These are phyloP conservation scores for Taeniopygia guttata DNA, from an alignment of 2,797 vertebrate species.

Conservation along the genomic window DNA sequence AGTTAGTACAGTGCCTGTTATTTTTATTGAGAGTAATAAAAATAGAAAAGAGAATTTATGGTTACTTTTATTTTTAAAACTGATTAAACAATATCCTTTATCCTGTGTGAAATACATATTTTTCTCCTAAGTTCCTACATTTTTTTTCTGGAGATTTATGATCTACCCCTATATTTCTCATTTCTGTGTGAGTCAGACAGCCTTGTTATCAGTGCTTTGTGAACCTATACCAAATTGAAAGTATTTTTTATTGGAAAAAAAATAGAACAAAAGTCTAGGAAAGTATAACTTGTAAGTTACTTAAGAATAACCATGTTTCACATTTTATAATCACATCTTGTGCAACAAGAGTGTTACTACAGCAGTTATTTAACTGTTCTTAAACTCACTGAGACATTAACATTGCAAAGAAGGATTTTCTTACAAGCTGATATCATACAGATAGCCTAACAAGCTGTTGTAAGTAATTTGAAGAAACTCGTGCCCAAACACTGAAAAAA, in stretches of 20 bases:
- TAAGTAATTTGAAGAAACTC: neutral
- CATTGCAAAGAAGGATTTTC: neutral
- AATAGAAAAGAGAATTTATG: neutral
- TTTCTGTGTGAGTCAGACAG: neutral
- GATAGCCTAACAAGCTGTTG: neutral
- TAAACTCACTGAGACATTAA: neutral
- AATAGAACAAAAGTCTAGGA: neutral
- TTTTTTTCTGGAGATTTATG: neutral
- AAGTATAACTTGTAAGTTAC: neutral
- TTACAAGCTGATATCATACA: neutral
- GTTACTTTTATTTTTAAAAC: neutral
- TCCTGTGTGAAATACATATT: neutral
- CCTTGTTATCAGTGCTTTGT: neutral
- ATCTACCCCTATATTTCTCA: neutral
- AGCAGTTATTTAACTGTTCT: neutral
- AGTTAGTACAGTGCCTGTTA: neutral
- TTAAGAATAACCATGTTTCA: neutral
- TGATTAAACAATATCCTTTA: neutral
- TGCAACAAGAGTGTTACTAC: neutral
- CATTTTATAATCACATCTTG: neutral
- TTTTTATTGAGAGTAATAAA: accelerated
- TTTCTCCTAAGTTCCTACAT: neutral
- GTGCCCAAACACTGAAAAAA: neutral
- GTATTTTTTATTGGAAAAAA: neutral
- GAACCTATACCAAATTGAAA: neutral